phyloP scores from a whole-genome alignment of 2,113 vertebrate genomes.

The Butastur rufipennis region DNA sequence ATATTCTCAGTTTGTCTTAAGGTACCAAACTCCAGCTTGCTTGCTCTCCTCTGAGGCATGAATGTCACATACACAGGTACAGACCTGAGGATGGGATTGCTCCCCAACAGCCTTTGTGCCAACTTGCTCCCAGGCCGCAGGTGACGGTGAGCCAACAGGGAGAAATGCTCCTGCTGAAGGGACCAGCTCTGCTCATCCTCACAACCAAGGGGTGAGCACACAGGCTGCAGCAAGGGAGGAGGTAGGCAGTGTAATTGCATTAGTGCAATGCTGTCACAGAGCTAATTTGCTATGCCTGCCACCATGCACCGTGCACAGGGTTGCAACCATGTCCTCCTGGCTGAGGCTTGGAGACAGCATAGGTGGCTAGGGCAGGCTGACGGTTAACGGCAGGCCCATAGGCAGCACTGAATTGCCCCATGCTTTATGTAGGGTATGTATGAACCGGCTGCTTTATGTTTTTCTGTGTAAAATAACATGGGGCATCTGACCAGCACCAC shows the following conservation, averaged over 20 bases:
- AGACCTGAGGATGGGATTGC: not conserved
- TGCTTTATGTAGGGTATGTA: not conserved
- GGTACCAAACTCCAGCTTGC: not conserved
- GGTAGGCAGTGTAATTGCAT: not conserved
- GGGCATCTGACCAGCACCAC: not conserved
- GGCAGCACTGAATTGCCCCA: not conserved
- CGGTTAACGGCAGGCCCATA: not conserved
- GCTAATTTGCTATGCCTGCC: not conserved
- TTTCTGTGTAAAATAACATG: not conserved
- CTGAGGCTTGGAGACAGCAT: not conserved
- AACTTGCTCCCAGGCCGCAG: fast-evolving
- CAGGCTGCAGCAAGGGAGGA: not conserved
- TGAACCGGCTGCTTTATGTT: not conserved
- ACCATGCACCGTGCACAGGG: too few relatives aligned
- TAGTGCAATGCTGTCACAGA: not conserved
- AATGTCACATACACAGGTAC: not conserved
- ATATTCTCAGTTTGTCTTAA: not conserved
- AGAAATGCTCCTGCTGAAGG: not conserved
- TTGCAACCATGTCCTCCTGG: not conserved
- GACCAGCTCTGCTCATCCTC: not conserved
- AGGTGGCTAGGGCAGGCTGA: not conserved
- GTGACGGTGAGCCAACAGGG: not conserved
- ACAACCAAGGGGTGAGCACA: not conserved
- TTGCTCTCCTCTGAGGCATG: not conserved
- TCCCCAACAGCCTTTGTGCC: not conserved